phyloP scores from a whole-genome alignment of 1,140 invertebrate genomes.

The Achroia grisella region DNA sequence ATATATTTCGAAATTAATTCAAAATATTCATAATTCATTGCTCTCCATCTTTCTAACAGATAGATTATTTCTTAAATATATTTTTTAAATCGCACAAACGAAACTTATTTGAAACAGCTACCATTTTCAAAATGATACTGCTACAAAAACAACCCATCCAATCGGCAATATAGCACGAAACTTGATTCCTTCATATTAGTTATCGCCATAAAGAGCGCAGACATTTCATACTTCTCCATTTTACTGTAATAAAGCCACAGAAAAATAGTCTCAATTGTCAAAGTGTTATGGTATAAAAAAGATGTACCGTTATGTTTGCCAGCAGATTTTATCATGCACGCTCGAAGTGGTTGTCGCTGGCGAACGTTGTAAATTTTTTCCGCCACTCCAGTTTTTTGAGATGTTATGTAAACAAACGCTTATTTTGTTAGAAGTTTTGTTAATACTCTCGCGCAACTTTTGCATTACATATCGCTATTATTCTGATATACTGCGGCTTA shows the following conservation, averaged over 20 bases:
- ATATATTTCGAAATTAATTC: too few relatives aligned
- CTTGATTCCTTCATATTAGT: conserved; percentile 36
- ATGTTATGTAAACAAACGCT: conserved; percentile 14
- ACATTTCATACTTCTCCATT: conserved; percentile 8
- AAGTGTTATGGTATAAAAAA: background rate
- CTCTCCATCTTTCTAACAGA: too few relatives aligned
- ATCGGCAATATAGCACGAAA: conserved; percentile 20
- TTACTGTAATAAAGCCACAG: background rate
- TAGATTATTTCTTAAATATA: too few relatives aligned
- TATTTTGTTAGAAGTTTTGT: too few relatives aligned
- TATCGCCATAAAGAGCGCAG: conserved; percentile 27
- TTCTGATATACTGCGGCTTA: too few relatives aligned
- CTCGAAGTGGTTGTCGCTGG: conserved; percentile 23
- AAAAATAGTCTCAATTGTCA: conserved; percentile 14
- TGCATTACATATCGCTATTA: too few relatives aligned
- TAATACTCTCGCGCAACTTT: too few relatives aligned
- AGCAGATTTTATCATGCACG: conserved; percentile 22
- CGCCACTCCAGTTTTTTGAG: conserved; percentile 18
- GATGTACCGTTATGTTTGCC: conserved; percentile 10
- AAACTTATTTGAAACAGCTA: too few relatives aligned
- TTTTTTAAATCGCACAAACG: too few relatives aligned
- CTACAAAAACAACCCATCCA: conserved; percentile 15
- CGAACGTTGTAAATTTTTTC: conserved; percentile 31
- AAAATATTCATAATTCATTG: too few relatives aligned
- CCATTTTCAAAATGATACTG: background rate